Evolutionary conservation across 2,113 vertebrate species (phyloP).

Genomic region (Collichthys lucidus): DNA sequence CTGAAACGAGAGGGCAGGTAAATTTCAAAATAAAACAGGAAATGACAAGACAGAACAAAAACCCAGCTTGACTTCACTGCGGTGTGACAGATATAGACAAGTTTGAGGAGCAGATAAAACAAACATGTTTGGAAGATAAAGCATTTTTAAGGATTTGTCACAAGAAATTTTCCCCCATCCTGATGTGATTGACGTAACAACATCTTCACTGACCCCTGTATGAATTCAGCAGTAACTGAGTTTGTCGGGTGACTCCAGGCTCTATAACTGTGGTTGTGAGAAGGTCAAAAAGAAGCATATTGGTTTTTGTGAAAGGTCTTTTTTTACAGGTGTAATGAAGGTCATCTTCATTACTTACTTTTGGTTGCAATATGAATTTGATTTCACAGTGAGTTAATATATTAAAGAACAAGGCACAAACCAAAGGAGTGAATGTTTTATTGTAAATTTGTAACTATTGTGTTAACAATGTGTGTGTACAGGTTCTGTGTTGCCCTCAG

Average conservation of each 20-base stretch:
- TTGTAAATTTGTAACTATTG: too few species aligned
- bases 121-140: constrained; percentile 10
- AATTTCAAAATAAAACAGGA: too few species aligned
- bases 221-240: constrained; percentile 42
- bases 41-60: too few species aligned
- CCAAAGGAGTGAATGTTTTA: too few species aligned
- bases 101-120: constrained; percentile 17
- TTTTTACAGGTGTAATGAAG: background rate
- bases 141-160: constrained; percentile 61
- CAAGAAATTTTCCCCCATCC: constrained; percentile 50
- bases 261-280: constrained; percentile 33
- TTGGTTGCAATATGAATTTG: too few species aligned
- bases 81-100: background rate
- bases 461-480: too few species aligned
- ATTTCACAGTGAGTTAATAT: too few species aligned
- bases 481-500: too few species aligned
- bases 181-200: constrained; percentile 26
- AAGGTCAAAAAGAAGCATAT: constrained; percentile 39
- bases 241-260: constrained; percentile 29
- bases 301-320: constrained; percentile 31
- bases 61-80: too few species aligned
- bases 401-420: too few species aligned
- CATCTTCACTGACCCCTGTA: constrained; percentile 37
- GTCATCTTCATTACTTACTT: too few species aligned
- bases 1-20: too few species aligned